Evolutionary conservation across 2,797 vertebrate species (phyloP).

Genomic region (Rhynchotus rufescens): DNA sequence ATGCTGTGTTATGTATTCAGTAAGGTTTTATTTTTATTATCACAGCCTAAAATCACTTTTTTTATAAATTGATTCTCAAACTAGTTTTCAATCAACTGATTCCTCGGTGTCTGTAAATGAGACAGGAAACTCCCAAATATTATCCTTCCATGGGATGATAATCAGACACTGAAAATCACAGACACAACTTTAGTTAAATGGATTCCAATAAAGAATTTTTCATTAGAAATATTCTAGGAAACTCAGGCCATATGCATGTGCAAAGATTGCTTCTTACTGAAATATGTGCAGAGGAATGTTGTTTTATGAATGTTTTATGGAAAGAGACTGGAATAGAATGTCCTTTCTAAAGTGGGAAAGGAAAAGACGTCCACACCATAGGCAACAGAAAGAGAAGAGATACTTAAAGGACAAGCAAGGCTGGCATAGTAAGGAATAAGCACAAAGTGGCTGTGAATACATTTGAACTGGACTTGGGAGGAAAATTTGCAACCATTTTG

Average conservation of each 20-base stretch:
- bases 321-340: neutral
- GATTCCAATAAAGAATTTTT: neutral
- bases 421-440: neutral
- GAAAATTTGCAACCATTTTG: neutral
- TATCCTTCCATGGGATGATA: neutral
- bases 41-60: neutral
- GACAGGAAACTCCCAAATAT: neutral
- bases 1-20: neutral
- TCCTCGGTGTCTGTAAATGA: neutral
- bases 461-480: neutral
- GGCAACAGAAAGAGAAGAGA: neutral
- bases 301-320: neutral
- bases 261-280: neutral
- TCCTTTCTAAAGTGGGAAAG: neutral
- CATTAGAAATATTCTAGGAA: neutral
- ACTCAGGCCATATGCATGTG: neutral
- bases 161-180: neutral
- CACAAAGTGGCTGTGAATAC: neutral
- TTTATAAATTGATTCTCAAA: neutral
- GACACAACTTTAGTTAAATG: neutral
- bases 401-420: neutral
- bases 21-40: neutral
- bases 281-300: neutral
- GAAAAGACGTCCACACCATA: neutral
- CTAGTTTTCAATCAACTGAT: no score